These are phyloP conservation scores for Hirudinaria manillensis DNA, from an alignment of 2,888 invertebrate genomes.

Conservation along the genomic window DNA sequence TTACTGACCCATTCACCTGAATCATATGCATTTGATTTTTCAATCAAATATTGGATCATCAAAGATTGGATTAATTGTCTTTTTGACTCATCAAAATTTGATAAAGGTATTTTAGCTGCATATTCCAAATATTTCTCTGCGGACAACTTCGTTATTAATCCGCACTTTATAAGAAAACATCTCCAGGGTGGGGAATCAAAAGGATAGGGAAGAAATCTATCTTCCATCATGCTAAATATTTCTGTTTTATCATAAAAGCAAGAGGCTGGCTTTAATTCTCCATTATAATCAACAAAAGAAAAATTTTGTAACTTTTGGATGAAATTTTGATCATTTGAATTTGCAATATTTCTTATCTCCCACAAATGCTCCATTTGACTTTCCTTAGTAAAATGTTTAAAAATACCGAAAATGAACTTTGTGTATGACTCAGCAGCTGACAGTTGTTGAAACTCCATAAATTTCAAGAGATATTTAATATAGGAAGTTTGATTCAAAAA, in stretches of 20 bases:
- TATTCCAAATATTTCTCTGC: not conserved
- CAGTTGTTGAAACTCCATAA: not conserved
- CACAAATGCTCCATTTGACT: not conserved
- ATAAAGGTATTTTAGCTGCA: not conserved
- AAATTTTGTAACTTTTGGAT: too few relatives aligned
- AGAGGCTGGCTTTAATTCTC: not conserved
- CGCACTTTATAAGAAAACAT: not conserved
- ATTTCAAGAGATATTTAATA: not conserved
- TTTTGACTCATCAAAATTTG: not conserved
- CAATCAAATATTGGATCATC: not conserved
- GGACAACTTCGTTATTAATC: not conserved
- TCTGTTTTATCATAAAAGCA: not conserved
- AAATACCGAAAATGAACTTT: not conserved
- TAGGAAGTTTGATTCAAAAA: not conserved
- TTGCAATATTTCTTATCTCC: not conserved
- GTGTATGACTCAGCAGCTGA: not conserved
- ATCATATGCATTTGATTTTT: not conserved
- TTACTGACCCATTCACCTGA: not conserved
- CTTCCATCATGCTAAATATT: slow-evolving; percentile 1
- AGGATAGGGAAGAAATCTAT: not conserved
- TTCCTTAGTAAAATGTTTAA: not conserved
- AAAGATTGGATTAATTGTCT: too few relatives aligned
- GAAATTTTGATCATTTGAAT: too few relatives aligned
- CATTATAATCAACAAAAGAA: too few relatives aligned
- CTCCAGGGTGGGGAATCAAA: not conserved